A percentile compares a stretch with the other conserved stretches of the same genome.
phyloP scores from a whole-genome alignment of 2,888 invertebrate genomes.

The Hoplodrina blanda region DNA sequence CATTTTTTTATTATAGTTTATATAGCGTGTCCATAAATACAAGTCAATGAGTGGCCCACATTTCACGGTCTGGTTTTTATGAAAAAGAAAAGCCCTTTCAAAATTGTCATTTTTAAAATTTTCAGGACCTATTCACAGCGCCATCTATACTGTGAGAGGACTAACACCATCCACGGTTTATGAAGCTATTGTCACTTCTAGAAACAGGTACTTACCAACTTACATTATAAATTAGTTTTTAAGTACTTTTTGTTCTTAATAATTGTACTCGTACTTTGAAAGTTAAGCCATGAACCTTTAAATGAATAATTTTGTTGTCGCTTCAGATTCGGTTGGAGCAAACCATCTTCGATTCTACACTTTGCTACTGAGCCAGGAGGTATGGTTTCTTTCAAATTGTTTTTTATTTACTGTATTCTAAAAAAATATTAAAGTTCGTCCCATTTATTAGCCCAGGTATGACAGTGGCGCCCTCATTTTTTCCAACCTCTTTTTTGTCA shows the following conservation, averaged over 20 bases:
- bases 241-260: too few species aligned
- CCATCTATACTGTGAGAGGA: conserved; percentile 94
- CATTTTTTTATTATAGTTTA: too few species aligned
- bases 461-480: not conserved
- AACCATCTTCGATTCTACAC: conserved; percentile 93
- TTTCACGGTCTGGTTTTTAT: too few species aligned
- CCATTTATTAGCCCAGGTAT: not conserved
- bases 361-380: conserved; percentile 95
- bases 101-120: not conserved
- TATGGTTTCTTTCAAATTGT: conserved; percentile 74
- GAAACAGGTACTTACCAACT: conserved; percentile 91
- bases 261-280: too few species aligned
- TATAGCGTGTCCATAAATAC: too few species aligned
- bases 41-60: too few species aligned
- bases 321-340: conserved; percentile 95
- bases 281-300: too few species aligned
- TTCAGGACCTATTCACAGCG: conserved; percentile 94
- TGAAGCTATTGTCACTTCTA: conserved; percentile 94
- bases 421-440: not conserved
- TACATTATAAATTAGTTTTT: too few species aligned
- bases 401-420: not conserved
- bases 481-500: not conserved
- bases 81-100: too few species aligned
- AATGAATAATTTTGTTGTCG: not conserved
- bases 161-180: conserved; percentile 94